These are phyloP conservation scores for Pelodiscus sinensis DNA, from an alignment of 2,113 vertebrate genomes.

Conservation along the genomic window DNA sequence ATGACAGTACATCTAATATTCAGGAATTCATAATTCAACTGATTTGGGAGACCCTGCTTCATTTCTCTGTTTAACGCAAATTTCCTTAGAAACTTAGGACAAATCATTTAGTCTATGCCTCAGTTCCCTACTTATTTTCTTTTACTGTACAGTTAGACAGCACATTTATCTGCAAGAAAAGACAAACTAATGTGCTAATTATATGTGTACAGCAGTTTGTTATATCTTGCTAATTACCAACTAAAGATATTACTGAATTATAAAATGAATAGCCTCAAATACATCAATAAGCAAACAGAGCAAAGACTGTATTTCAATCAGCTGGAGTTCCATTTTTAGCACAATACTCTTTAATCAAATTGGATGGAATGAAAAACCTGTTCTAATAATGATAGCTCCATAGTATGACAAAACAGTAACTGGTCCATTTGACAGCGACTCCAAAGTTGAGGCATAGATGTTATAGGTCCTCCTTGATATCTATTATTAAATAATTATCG, in stretches of 20 bases:
- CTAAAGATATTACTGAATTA: rapidly evolving
- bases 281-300: rapidly evolving
- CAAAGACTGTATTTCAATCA: neutral
- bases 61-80: neutral
- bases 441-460: neutral
- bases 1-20: neutral
- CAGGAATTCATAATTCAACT: neutral
- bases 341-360: rapidly evolving
- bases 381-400: neutral
- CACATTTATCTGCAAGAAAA: neutral
- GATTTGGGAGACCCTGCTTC: neutral
- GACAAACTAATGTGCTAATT: neutral
- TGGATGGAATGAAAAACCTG: neutral
- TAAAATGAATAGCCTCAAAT: rapidly evolving
- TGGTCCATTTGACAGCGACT: neutral
- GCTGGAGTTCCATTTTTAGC: neutral
- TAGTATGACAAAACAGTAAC: neutral
- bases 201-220: neutral
- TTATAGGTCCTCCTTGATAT: neutral
- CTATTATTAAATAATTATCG: neutral
- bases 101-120: neutral
- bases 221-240: neutral
- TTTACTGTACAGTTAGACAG: neutral
- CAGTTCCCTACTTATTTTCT: neutral
- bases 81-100: neutral